A percentile compares a stretch with the other conserved stretches of the same genome.
phyloP scores from a whole-genome alignment of 2,113 vertebrate genomes.

The Morone chrysops region DNA sequence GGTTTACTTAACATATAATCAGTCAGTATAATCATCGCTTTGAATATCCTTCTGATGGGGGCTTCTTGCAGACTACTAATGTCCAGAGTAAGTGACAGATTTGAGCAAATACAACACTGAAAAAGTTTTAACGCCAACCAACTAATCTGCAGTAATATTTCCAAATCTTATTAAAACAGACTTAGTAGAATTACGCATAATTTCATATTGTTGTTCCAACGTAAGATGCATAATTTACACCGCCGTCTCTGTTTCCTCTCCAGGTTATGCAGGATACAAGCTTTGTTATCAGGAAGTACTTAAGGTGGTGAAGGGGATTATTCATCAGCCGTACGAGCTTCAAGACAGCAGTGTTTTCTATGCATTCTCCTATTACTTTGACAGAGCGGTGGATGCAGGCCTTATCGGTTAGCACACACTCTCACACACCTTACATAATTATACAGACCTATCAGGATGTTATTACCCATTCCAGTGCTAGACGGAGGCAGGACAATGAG shows the following conservation, averaged over 20 bases:
- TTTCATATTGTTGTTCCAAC: constrained; percentile 8
- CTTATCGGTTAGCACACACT: constrained; percentile 88
- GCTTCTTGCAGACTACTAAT: background rate
- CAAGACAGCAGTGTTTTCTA: constrained; percentile 87
- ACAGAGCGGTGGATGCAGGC: constrained; percentile 91
- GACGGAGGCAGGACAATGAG: constrained; percentile 52
- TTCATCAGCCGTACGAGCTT: constrained; percentile 91
- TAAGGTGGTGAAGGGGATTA: constrained; percentile 88
- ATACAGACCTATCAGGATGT: constrained; percentile 46
- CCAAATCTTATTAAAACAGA: constrained; percentile 20
- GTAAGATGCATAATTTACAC: constrained; percentile 22
- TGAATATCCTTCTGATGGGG: too few species aligned
- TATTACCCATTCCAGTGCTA: constrained; percentile 43
- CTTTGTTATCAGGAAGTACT: constrained; percentile 92
- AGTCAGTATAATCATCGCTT: too few species aligned
- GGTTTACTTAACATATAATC: background rate
- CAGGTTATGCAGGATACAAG: constrained; percentile 90
- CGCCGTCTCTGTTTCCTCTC: constrained; percentile 1
- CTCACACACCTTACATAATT: constrained; percentile 61
- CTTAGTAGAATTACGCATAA: background rate
- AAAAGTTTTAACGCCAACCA: background rate
- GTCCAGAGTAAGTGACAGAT: background rate
- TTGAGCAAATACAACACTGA: background rate
- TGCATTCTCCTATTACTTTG: constrained; percentile 98
- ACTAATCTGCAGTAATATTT: constrained; percentile 1